Conservation (phyloP, 2,888 invertebrate genomes). For the Dasypolia templi region DNA sequence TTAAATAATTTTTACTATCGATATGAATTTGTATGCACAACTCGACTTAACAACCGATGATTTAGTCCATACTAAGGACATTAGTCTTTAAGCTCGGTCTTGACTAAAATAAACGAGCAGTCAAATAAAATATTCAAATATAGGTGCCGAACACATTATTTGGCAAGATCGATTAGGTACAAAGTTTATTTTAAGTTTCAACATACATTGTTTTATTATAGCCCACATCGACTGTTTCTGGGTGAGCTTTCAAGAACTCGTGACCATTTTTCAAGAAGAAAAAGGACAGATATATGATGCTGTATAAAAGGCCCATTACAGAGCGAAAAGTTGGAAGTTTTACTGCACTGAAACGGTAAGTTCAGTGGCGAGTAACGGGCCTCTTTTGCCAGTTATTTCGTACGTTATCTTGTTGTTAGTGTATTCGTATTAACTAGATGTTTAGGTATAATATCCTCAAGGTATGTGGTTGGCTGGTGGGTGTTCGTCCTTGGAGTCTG, state of each 20-base stretch:
- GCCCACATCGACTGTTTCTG: slow-evolving; percentile 15
- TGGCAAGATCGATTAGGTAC: slow-evolving; percentile 41
- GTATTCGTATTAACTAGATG: slow-evolving; percentile 37
- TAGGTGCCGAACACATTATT: slow-evolving; percentile 28
- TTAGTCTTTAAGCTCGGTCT: slow-evolving; percentile 41
- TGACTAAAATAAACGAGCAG: slow-evolving; percentile 29
- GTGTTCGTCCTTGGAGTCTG: slow-evolving; percentile 87
- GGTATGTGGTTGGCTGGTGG: slow-evolving; percentile 80
- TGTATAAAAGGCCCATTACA: slow-evolving; percentile 22
- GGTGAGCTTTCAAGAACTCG: slow-evolving; percentile 10
- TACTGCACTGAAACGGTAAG: slow-evolving; percentile 23
- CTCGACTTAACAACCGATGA: slow-evolving; percentile 47
- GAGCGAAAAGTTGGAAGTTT: slow-evolving; percentile 27
- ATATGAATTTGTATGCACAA: slow-evolving; percentile 52
- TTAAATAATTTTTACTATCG: slow-evolving; percentile 13
- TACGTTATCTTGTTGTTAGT: slow-evolving; percentile 20
- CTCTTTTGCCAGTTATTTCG: slow-evolving; percentile 11
- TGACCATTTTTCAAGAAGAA: slow-evolving; percentile 34
- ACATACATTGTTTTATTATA: slow-evolving; percentile 25
- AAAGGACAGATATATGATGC: slow-evolving; percentile 3
- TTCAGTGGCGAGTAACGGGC: slow-evolving; percentile 43
- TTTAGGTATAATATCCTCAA: slow-evolving; percentile 75
- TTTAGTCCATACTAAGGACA: slow-evolving; percentile 48
- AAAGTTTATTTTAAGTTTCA: slow-evolving; percentile 33
- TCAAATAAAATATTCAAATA: slow-evolving; percentile 41